A percentile compares a stretch with the other conserved stretches of the same genome.
Conservation (phyloP, 2,113 vertebrate genomes). For the Theristicus caerulescens region DNA sequence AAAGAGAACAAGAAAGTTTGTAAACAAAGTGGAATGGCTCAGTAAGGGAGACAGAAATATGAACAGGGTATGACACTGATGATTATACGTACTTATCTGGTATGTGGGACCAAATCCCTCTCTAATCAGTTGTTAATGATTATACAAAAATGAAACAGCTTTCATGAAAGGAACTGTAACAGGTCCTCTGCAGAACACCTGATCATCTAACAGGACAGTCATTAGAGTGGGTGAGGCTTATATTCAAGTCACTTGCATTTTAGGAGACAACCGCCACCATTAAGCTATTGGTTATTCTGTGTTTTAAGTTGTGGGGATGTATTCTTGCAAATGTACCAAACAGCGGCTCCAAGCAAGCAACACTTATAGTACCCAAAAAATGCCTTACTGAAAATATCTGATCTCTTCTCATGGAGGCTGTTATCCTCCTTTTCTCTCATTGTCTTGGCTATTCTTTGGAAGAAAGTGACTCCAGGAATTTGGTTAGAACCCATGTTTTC, state of each 20-base stretch:
- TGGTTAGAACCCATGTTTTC: neutral
- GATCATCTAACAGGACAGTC: neutral
- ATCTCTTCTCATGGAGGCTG: accelerated
- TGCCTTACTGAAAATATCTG: neutral
- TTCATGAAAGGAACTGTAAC: neutral
- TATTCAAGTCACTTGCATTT: neutral
- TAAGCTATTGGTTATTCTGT: neutral
- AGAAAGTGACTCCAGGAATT: neutral
- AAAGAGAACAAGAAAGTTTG: neutral
- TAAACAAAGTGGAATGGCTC: neutral
- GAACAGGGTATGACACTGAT: neutral
- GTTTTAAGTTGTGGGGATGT: neutral
- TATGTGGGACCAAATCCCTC: neutral
- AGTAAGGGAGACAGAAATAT: neutral
- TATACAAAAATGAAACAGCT: neutral
- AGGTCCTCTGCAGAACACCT: neutral
- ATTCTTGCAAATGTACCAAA: neutral
- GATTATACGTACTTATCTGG: neutral
- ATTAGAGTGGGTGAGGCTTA: neutral
- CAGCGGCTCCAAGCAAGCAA: neutral
- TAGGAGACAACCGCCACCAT: neutral
- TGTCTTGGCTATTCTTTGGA: neutral
- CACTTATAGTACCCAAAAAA: neutral
- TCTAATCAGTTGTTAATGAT: neutral
- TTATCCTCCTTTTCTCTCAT: neutral